phyloP scores from a whole-genome alignment of 2,113 vertebrate genomes.

The Corythoichthys haematopterus region DNA sequence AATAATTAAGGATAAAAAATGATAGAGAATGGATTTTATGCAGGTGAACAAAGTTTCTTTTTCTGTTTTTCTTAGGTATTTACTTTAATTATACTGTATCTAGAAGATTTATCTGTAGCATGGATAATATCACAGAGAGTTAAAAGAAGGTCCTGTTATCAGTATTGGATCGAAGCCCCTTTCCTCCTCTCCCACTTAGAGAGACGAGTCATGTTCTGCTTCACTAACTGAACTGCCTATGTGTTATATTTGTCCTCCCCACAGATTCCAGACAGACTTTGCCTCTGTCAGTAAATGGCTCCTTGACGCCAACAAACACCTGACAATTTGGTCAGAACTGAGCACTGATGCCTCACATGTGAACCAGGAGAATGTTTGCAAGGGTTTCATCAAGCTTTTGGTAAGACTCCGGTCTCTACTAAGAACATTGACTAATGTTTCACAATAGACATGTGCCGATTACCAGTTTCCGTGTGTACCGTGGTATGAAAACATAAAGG shows the following conservation, averaged over 20 bases:
- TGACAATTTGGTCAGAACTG: conserved; percentile 76
- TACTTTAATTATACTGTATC: neutral
- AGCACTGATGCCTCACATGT: conserved; percentile 64
- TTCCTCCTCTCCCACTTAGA: conserved; percentile 7
- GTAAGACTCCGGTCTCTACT: conserved; percentile 60
- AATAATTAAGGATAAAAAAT: too few species aligned
- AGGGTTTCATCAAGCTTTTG: conserved; percentile 74
- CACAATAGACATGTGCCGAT: too few species aligned
- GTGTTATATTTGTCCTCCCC: conserved; percentile 23
- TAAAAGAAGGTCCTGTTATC: neutral
- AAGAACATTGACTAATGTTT: neutral
- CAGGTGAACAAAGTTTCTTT: too few species aligned
- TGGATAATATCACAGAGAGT: neutral
- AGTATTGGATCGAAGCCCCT: conserved; percentile 6
- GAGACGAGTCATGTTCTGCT: conserved; percentile 24
- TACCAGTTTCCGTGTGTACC: too few species aligned
- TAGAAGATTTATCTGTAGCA: neutral
- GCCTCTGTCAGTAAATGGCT: conserved; percentile 77
- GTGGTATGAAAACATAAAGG: too few species aligned
- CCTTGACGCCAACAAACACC: conserved; percentile 67
- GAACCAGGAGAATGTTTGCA: conserved; percentile 67
- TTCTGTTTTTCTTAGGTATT: neutral
- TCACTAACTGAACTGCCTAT: conserved; percentile 15
- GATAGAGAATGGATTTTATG: too few species aligned
- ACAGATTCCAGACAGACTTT: conserved; percentile 78